Percentiles rank a stretch among this genome's conserved stretches.
phyloP scores from a whole-genome alignment of 1,140 invertebrate species.

The Contarinia nasturtii region DNA sequence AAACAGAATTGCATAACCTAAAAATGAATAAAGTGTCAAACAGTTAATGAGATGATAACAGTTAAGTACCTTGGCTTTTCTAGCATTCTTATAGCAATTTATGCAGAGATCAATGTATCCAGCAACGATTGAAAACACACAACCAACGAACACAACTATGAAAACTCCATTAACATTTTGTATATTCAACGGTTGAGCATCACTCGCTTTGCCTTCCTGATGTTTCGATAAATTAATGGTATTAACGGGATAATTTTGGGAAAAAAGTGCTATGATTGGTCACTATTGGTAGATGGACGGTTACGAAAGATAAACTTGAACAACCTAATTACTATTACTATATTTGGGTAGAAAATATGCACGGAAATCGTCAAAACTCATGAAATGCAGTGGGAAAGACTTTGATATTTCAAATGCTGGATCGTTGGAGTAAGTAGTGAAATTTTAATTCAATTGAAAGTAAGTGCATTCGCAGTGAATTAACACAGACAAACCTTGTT shows the following conservation, averaged over 20 bases:
- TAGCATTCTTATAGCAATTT: slow-evolving; percentile 2
- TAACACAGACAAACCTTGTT: neutral
- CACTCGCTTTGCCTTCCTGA: slow-evolving; percentile 15
- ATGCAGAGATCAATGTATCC: slow-evolving; percentile 5
- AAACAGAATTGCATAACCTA: too few relatives aligned
- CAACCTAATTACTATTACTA: too few relatives aligned
- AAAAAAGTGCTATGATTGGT: too few relatives aligned
- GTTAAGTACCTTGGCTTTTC: slow-evolving; percentile 2
- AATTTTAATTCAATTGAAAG: neutral
- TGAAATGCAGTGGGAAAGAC: neutral
- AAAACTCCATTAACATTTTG: slow-evolving; percentile 89
- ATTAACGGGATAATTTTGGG: slow-evolving; percentile 5
- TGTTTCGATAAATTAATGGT: slow-evolving; percentile 3
- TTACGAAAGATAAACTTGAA: too few relatives aligned
- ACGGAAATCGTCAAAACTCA: neutral
- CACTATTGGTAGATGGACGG: too few relatives aligned
- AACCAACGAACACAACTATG: slow-evolving; percentile 58
- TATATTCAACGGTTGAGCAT: slow-evolving; percentile 46
- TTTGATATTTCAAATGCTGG: too few relatives aligned
- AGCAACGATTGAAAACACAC: slow-evolving; percentile 23
- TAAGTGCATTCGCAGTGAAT: neutral
- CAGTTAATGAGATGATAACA: neutral
- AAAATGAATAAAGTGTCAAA: neutral
- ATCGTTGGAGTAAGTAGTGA: too few relatives aligned
- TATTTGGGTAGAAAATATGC: neutral